phyloP scores from a whole-genome alignment of 2,113 vertebrate genomes.

The Oryzias celebensis region DNA sequence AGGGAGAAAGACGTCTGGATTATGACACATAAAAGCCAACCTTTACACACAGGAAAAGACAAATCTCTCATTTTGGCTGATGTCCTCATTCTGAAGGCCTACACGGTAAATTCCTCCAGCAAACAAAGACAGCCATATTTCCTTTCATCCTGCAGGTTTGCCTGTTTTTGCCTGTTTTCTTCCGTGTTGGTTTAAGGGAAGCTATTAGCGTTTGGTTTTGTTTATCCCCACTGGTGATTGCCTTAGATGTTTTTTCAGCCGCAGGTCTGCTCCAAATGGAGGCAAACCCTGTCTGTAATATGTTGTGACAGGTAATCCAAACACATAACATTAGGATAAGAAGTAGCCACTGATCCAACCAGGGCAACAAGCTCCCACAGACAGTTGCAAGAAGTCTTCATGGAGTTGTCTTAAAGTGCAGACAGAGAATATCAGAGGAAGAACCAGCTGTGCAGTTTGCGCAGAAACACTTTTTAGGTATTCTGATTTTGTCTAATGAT shows the following conservation, averaged over 20 bases:
- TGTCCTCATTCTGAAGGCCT: conserved; percentile 32
- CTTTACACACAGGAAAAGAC: conserved; percentile 31
- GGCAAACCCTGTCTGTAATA: conserved; percentile 66
- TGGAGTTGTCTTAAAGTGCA: conserved; percentile 66
- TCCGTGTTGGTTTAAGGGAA: conserved; percentile 65
- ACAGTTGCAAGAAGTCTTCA: conserved; percentile 68
- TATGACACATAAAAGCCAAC: conserved; percentile 31
- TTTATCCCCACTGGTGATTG: conserved; percentile 66
- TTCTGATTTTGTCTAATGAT: too few species aligned
- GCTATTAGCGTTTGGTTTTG: conserved; percentile 70
- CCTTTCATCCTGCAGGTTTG: conserved; percentile 61
- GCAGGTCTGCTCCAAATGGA: conserved; percentile 60
- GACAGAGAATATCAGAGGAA: conserved; percentile 40
- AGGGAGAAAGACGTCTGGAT: conserved; percentile 29
- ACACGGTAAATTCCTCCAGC: conserved; percentile 21
- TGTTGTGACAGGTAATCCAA: conserved; percentile 79
- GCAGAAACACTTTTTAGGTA: conserved; percentile 16
- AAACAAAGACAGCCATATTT: conserved; percentile 28
- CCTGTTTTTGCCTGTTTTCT: conserved; percentile 42
- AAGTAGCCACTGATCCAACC: conserved; percentile 77
- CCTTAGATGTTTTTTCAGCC: conserved; percentile 70
- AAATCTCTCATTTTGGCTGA: conserved; percentile 32
- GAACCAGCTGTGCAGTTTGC: conserved; percentile 46
- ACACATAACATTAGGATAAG: conserved; percentile 77
- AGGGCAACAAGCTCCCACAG: conserved; percentile 69